A percentile compares a stretch with the other conserved stretches of the same genome.
Evolutionary conservation across 2,888 invertebrate genomes (phyloP).

Genomic region (Pteria penguin): DNA sequence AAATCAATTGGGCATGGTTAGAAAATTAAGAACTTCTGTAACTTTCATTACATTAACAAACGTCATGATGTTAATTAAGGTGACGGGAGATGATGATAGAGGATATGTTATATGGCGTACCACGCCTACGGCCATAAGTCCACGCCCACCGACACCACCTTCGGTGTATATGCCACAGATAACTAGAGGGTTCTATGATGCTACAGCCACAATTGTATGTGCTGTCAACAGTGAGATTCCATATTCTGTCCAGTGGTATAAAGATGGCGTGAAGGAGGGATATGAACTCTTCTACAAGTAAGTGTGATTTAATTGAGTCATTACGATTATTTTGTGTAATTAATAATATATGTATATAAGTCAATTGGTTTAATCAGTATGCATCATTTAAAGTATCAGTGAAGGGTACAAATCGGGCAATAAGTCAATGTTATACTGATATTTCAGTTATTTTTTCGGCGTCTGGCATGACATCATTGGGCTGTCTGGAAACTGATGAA

Average conservation of each 20-base stretch:
- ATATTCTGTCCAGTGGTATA: constrained; percentile 83
- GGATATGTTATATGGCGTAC: constrained; percentile 85
- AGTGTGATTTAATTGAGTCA: constrained; percentile 29
- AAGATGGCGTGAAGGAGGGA: constrained; percentile 76
- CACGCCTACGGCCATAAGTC: constrained; percentile 85
- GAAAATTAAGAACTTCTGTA: too few relatives aligned
- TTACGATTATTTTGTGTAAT: background rate
- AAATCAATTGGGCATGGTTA: too few relatives aligned
- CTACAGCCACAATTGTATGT: constrained; percentile 83
- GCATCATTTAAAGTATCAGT: too few relatives aligned
- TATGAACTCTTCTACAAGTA: constrained; percentile 80
- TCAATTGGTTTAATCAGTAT: too few relatives aligned
- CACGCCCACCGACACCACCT: constrained; percentile 84
- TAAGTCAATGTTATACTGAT: too few relatives aligned
- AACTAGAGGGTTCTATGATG: constrained; percentile 80
- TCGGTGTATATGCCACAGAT: constrained; percentile 81
- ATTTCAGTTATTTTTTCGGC: too few relatives aligned
- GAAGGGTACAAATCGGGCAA: too few relatives aligned
- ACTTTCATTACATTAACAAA: too few relatives aligned
- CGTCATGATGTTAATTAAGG: constrained; percentile 81
- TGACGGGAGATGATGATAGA: constrained; percentile 84
- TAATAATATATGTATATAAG: background rate
- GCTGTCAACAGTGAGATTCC: constrained; percentile 85
- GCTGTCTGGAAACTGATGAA: too few relatives aligned
- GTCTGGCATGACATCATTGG: too few relatives aligned